phyloP scores from a whole-genome alignment of 1,140 invertebrate genomes.

The Branchinecta lynchi region DNA sequence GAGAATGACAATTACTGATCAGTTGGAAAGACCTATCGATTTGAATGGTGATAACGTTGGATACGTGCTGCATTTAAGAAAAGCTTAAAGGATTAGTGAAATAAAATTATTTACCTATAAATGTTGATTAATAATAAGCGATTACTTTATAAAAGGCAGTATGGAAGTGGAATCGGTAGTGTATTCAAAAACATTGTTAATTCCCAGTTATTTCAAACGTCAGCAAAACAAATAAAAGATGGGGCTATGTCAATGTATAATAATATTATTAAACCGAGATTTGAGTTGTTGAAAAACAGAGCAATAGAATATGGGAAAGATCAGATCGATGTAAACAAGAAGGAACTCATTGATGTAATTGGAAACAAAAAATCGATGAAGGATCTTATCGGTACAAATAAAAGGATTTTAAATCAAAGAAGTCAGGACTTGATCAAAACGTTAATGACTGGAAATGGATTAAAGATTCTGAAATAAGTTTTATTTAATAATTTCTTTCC shows the following conservation, averaged over 20 bases:
- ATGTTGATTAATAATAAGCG: slow-evolving; percentile 4
- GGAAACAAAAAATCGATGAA: no score
- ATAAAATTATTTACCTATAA: background rate
- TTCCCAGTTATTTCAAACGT: background rate
- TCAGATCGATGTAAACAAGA: background rate
- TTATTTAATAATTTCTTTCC: no score
- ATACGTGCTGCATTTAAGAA: background rate
- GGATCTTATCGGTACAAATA: no score
- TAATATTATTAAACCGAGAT: background rate
- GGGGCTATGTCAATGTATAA: background rate
- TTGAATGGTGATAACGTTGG: background rate
- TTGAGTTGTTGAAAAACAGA: background rate
- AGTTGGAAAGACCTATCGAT: background rate
- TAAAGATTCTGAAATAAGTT: no score
- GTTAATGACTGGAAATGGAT: no score
- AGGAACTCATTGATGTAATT: background rate
- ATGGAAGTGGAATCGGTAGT: background rate
- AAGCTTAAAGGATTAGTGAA: slow-evolving; percentile 4
- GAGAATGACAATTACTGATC: background rate
- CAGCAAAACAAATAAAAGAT: background rate
- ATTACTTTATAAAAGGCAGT: background rate
- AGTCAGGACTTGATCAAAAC: no score
- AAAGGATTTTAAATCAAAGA: no score
- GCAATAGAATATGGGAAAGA: background rate
- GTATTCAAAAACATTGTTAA: background rate